Percentiles rank a stretch among this genome's conserved stretches.
Conservation (phyloP, 2,113 vertebrate species). For the Lagenorhynchus albirostris region DNA sequence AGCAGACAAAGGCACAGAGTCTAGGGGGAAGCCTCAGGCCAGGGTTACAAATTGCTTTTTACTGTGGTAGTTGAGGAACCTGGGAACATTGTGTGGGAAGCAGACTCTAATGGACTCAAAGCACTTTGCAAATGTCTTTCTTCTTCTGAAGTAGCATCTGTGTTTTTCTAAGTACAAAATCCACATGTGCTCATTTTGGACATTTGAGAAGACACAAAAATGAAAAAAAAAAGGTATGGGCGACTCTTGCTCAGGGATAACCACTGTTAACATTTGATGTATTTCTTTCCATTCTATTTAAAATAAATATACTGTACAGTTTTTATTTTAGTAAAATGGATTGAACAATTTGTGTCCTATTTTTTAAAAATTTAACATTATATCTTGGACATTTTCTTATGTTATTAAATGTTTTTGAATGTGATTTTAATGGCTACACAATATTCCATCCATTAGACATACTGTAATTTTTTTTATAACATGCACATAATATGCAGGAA, state of each 20-base stretch:
- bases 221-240: neutral
- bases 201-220: neutral
- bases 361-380: neutral
- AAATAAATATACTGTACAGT: neutral
- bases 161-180: constrained; percentile 15
- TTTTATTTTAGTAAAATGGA: neutral
- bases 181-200: constrained; percentile 10
- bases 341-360: neutral
- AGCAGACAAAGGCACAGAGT: neutral
- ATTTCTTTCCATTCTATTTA: neutral
- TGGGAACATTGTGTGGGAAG: neutral
- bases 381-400: neutral
- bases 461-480: neutral
- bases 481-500: too few relatives aligned
- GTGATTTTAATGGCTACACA: neutral
- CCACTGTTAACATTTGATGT: neutral
- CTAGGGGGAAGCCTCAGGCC: neutral
- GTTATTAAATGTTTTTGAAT: constrained; percentile 1
- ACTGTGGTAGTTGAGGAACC: neutral
- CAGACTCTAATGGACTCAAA: neutral
- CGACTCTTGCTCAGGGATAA: neutral
- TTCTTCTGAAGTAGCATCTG: constrained; percentile 24
- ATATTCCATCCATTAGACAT: neutral
- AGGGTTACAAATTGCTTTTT: neutral
- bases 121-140: neutral